A percentile compares a stretch with the other conserved stretches of the same genome.
phyloP scores from a whole-genome alignment of 2,888 invertebrate species.

The Morpho deidamia region DNA sequence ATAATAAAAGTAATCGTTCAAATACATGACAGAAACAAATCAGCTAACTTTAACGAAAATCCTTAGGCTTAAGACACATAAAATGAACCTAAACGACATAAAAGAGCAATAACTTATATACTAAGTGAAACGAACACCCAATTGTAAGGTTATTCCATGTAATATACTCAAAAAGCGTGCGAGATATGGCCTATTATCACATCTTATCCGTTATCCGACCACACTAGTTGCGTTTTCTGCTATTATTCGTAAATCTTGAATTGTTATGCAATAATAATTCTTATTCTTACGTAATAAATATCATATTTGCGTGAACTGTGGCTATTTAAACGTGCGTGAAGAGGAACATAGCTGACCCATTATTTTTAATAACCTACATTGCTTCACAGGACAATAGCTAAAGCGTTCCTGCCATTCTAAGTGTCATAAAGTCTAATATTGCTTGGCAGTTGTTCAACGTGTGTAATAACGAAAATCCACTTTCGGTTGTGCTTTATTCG shows the following conservation, averaged over 20 bases:
- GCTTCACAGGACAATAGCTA: conserved; percentile 35
- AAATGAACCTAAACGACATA: background rate
- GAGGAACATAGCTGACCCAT: conserved; percentile 25
- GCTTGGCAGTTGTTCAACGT: conserved; percentile 45
- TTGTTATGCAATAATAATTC: no score
- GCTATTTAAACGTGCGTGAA: conserved; percentile 11
- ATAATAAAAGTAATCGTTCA: no score
- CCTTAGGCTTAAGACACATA: no score
- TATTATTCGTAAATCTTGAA: conserved; percentile 1
- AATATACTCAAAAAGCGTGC: conserved; percentile 23
- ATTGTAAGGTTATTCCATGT: conserved; percentile 17
- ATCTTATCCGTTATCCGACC: conserved; percentile 15
- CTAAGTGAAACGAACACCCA: conserved; percentile 12
- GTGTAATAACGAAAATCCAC: conserved; percentile 56
- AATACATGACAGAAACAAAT: no score
- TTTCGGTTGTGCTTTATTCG: conserved; percentile 57
- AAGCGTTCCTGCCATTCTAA: conserved; percentile 27
- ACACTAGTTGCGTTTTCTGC: conserved; percentile 8
- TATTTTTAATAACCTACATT: conserved; percentile 34
- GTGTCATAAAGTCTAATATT: conserved; percentile 41
- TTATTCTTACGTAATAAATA: background rate
- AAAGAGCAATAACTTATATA: background rate
- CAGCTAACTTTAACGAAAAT: no score
- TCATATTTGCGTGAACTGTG: background rate
- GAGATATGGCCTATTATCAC: conserved; percentile 23